Evolutionary conservation across 2,113 vertebrate species (phyloP).

Genomic region (Anthoscopus minutus): DNA sequence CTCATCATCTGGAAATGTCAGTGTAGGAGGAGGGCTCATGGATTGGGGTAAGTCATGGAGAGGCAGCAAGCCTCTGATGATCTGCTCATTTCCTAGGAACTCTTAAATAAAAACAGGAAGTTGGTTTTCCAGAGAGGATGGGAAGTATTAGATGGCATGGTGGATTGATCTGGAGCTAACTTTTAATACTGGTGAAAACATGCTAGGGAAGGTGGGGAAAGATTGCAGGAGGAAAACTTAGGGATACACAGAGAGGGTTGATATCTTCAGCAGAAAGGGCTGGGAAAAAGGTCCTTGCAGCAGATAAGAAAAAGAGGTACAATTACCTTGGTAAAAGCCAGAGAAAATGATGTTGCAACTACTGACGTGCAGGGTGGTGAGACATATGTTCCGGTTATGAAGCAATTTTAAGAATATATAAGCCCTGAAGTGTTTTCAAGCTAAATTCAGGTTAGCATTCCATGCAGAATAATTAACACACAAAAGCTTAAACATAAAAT

Average conservation of each 20-base stretch:
- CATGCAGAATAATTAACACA: background rate
- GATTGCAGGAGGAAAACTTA: background rate
- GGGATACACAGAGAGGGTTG: background rate
- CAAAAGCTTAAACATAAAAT: background rate
- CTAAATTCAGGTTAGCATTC: background rate
- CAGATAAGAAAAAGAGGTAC: constrained; percentile 23
- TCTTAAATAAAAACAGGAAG: background rate
- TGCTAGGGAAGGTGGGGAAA: background rate
- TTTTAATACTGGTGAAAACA: background rate
- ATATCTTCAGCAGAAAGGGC: background rate
- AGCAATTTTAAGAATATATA: constrained; percentile 55
- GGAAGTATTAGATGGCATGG: background rate
- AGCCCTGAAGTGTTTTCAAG: constrained; percentile 41
- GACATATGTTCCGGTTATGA: constrained; percentile 49
- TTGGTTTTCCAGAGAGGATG: background rate
- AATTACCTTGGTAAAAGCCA: constrained; percentile 25
- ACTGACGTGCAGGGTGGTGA: constrained; percentile 31
- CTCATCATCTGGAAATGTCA: background rate
- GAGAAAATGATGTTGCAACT: constrained; percentile 49
- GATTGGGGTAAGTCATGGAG: background rate
- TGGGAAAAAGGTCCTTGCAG: background rate
- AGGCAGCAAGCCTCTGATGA: background rate
- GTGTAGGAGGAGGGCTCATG: background rate
- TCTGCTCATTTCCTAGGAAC: background rate
- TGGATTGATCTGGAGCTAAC: background rate